phyloP scores from a whole-genome alignment of 2,797 vertebrate species.

The Rhynchotus rufescens region DNA sequence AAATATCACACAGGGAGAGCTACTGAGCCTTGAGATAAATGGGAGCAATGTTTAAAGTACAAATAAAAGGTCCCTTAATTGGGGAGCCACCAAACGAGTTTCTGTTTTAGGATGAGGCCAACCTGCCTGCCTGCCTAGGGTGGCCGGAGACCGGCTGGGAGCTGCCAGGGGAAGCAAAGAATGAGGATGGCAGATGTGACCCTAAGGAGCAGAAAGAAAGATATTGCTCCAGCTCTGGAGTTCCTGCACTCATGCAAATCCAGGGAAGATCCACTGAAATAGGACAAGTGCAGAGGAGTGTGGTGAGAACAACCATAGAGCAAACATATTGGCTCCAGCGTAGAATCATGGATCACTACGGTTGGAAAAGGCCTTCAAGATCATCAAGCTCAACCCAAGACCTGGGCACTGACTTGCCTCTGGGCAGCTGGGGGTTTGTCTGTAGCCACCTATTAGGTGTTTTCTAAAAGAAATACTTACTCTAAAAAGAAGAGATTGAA shows the following conservation, averaged over 20 bases:
- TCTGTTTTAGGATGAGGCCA: neutral
- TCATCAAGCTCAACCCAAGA: neutral
- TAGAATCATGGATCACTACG: too few relatives aligned
- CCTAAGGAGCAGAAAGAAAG: neutral
- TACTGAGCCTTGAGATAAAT: neutral
- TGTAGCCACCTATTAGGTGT: neutral
- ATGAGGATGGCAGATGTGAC: neutral
- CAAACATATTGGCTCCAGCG: neutral
- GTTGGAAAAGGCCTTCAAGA: too few relatives aligned
- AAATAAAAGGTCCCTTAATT: neutral
- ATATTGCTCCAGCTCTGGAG: neutral
- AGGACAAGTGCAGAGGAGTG: neutral
- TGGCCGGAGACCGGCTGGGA: neutral
- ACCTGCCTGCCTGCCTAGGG: neutral
- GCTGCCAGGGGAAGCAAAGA: neutral
- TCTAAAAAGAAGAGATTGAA: neutral
- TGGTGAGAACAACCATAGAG: neutral
- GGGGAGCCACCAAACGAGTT: neutral
- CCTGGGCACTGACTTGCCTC: neutral
- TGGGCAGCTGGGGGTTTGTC: neutral
- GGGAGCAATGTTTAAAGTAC: neutral
- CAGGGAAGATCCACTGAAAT: neutral
- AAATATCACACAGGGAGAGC: neutral
- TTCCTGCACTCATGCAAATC: neutral
- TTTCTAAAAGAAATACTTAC: neutral